Conservation (phyloP, 2,113 vertebrate species). For the Vicugna pacos region DNA sequence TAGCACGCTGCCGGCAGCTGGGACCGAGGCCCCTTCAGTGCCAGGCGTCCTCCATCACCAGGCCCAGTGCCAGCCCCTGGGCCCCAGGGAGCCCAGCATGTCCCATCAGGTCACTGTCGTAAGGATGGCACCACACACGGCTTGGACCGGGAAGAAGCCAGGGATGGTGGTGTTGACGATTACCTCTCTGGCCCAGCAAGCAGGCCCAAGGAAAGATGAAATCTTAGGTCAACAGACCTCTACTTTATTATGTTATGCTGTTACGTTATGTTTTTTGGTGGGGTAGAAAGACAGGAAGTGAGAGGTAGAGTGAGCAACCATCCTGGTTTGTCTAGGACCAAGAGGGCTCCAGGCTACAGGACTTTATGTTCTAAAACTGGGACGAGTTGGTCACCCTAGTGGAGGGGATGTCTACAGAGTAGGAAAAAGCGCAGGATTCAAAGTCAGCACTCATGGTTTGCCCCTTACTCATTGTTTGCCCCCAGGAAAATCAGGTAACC, state of each 20-base stretch:
- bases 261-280: neutral
- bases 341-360: neutral
- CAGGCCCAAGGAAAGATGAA: neutral
- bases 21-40: neutral
- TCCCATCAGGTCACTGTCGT: neutral
- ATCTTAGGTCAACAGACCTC: neutral
- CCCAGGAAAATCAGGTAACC: neutral
- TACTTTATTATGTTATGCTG: neutral
- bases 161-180: fast-evolving
- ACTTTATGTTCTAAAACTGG: neutral
- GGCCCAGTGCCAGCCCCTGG: fast-evolving
- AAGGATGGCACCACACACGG: fast-evolving
- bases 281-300: neutral
- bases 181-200: neutral
- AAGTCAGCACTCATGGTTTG: neutral
- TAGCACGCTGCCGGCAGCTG: fast-evolving
- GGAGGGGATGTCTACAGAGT: no score
- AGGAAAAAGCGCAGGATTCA: no score
- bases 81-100: neutral
- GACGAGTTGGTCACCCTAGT: neutral
- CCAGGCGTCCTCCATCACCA: neutral
- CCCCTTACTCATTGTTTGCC: neutral
- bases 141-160: neutral
- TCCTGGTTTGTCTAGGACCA: neutral
- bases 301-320: neutral